A percentile compares a stretch with the other conserved stretches of the same genome.
phyloP scores from a whole-genome alignment of 2,797 vertebrate genomes.

The Protonibea diacanthus region DNA sequence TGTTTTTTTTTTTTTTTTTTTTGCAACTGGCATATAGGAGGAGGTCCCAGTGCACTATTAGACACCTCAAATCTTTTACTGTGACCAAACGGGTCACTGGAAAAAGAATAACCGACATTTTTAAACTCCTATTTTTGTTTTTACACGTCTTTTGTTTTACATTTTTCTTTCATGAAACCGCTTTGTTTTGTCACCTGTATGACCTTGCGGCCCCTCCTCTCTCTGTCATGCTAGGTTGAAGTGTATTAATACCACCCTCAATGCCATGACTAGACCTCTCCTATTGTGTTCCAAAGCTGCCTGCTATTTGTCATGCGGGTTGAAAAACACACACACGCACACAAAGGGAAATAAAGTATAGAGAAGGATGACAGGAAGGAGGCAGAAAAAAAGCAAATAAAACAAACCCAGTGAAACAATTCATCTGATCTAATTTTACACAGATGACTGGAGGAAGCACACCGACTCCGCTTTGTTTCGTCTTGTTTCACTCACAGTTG shows the following conservation, averaged over 20 bases:
- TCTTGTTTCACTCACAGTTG: conserved; percentile 12
- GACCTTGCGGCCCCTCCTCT: background rate
- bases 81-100: background rate
- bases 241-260: background rate
- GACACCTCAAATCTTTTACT: background rate
- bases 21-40: no score
- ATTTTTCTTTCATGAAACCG: background rate
- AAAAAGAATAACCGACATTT: background rate
- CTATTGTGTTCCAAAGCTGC: conserved; percentile 6
- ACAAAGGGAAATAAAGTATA: background rate
- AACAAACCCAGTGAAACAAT: conserved; percentile 36
- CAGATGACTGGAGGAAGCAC: conserved; percentile 29
- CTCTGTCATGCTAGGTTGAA: background rate
- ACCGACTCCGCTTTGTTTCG: conserved; percentile 28
- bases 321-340: conserved; percentile 10
- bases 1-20: no score
- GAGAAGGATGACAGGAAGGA: conserved; percentile 26
- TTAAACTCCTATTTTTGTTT: background rate
- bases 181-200: conserved; percentile 9
- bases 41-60: no score
- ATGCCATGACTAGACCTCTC: conserved; percentile 2
- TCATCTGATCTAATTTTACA: conserved; percentile 56
- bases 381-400: conserved; percentile 32
- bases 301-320: conserved; percentile 37
- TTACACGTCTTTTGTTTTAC: no score